Percentiles rank a stretch among this genome's conserved stretches.
These are phyloP conservation scores for Hoplodrina blanda DNA, from an alignment of 2,888 invertebrate genomes.

Conservation along the genomic window DNA sequence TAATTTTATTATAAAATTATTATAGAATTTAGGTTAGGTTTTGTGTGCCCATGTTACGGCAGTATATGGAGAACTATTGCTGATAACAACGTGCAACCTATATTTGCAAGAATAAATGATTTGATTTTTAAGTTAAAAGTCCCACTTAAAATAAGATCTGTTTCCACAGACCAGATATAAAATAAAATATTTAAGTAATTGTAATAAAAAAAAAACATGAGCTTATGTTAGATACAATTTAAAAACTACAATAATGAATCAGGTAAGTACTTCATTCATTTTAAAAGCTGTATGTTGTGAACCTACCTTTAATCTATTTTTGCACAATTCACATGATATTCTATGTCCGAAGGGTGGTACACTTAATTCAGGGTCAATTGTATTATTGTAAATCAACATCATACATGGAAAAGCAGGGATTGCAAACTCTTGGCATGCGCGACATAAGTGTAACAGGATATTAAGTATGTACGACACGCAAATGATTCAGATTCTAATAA, in stretches of 20 bases:
- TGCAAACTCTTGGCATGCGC: constrained; percentile 22
- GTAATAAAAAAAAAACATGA: too few relatives aligned
- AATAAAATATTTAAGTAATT: too few relatives aligned
- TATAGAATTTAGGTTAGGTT: too few relatives aligned
- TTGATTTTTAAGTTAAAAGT: too few relatives aligned
- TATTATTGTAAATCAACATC: constrained; percentile 40
- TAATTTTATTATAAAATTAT: too few relatives aligned
- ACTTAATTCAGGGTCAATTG: constrained; percentile 14
- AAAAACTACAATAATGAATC: too few relatives aligned
- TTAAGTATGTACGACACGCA: constrained; percentile 22
- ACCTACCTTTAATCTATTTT: constrained; percentile 12
- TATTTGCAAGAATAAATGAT: too few relatives aligned
- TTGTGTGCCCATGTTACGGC: too few relatives aligned
- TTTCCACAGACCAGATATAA: background rate
- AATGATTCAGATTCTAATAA: constrained; percentile 29
- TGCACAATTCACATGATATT: constrained; percentile 3
- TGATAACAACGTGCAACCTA: too few relatives aligned
- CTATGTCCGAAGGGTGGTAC: constrained; percentile 11
- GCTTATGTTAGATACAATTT: too few relatives aligned
- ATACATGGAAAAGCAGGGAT: constrained; percentile 25
- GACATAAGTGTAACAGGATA: constrained; percentile 31
- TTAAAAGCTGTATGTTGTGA: background rate
- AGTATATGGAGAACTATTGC: too few relatives aligned
- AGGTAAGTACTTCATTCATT: background rate
- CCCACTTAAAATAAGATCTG: background rate